Conservation (phyloP, 2,888 invertebrate genomes). For the Camponotus fellah region DNA sequence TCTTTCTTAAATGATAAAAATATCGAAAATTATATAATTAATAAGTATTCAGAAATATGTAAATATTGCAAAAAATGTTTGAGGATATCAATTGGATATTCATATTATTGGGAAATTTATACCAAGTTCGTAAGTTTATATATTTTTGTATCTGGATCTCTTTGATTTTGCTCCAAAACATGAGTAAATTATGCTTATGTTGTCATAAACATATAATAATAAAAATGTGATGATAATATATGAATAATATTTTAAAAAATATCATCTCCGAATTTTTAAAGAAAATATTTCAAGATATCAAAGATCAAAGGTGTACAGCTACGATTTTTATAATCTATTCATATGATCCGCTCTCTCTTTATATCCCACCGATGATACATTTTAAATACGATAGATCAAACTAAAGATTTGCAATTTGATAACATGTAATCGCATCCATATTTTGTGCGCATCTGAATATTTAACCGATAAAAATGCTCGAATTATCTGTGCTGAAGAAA, state of each 20-base stretch:
- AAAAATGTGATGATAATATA: not conserved
- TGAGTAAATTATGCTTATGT: not conserved
- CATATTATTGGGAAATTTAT: constrained; percentile 7
- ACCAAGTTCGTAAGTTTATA: not conserved
- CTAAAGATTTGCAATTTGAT: not conserved
- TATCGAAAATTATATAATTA: constrained; percentile 11
- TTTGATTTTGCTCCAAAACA: not conserved
- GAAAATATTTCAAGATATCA: not conserved
- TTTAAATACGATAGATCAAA: not conserved
- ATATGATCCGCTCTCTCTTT: not conserved
- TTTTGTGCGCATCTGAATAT: constrained; percentile 2
- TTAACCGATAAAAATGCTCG: not conserved
- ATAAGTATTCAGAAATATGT: not conserved
- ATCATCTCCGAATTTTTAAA: constrained; percentile 1
- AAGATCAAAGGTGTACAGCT: constrained; percentile 4
- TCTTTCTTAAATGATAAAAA: not conserved
- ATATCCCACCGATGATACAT: constrained; percentile 31
- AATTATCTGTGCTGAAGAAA: not conserved
- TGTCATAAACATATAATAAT: not conserved
- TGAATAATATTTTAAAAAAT: not conserved
- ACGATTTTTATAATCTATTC: constrained; percentile 10
- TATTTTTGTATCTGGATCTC: constrained; percentile 2
- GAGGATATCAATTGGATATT: constrained; percentile 31
- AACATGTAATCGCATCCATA: not conserved
- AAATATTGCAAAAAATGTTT: not conserved